A percentile compares a stretch with the other conserved stretches of the same genome.
These are phyloP conservation scores for Amiota mariae DNA, from an alignment of 2,888 invertebrate genomes.

Conservation along the genomic window DNA sequence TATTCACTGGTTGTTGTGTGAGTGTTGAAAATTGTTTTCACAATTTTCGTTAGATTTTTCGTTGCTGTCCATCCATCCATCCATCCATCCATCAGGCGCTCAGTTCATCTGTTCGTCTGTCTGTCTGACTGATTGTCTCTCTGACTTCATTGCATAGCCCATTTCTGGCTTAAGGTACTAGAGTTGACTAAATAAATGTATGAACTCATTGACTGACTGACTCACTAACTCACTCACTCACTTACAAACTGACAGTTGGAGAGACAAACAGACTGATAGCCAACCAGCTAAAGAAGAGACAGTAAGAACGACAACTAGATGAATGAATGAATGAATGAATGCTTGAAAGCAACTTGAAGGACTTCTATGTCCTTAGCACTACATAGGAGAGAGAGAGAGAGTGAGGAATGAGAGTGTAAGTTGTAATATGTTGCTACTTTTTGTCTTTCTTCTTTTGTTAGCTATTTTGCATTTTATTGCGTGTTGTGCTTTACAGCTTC, in stretches of 20 bases:
- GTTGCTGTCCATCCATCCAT: neutral
- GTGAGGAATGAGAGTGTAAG: no score
- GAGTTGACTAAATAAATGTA: slow-evolving; percentile 9
- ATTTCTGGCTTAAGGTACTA: neutral
- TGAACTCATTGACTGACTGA: neutral
- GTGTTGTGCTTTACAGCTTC: slow-evolving; percentile 24
- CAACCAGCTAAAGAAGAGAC: neutral
- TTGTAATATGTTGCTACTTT: neutral
- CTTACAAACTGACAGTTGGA: neutral
- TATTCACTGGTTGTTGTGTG: slow-evolving; percentile 8
- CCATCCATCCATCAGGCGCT: neutral
- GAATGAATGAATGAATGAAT: slow-evolving; percentile 8
- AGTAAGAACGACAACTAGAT: neutral
- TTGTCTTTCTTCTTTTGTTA: neutral
- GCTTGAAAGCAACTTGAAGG: neutral
- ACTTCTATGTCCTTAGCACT: neutral
- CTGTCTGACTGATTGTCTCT: slow-evolving; percentile 4
- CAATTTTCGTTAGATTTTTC: slow-evolving; percentile 5
- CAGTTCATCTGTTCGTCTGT: neutral
- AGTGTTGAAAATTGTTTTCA: slow-evolving; percentile 15
- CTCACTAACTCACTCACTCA: neutral
- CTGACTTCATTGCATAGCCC: neutral
- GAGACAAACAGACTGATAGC: neutral
- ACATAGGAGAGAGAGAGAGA: no score
- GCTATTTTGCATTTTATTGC: slow-evolving; percentile 38